A percentile compares a stretch with the other conserved stretches of the same genome.
Evolutionary conservation across 2,888 invertebrate genomes (phyloP).

Genomic region (Pogonocherus hispidulus): DNA sequence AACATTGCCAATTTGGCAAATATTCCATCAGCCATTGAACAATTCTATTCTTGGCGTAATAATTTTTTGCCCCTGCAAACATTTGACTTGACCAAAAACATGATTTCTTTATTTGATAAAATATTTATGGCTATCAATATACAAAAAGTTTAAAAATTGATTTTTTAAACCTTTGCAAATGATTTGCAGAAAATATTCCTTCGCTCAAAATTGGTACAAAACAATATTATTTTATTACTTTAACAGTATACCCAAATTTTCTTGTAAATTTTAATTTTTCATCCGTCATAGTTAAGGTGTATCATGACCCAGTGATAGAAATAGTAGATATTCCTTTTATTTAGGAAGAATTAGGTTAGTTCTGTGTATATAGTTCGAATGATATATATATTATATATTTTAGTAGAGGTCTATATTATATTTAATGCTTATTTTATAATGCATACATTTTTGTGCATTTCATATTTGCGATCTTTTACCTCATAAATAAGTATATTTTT

Average conservation of each 20-base stretch:
- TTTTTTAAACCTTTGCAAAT: too few species aligned
- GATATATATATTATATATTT: conserved; percentile 33
- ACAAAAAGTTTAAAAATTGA: too few species aligned
- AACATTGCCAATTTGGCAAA: too few species aligned
- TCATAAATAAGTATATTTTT: conserved; percentile 49
- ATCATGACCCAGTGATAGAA: conserved; percentile 51
- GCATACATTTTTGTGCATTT: conserved; percentile 44
- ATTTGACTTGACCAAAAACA: too few species aligned
- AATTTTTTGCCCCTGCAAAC: too few species aligned
- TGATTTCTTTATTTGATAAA: too few species aligned
- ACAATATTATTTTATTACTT: too few species aligned
- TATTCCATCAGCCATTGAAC: too few species aligned
- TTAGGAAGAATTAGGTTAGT: conserved; percentile 42
- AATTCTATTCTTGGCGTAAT: too few species aligned
- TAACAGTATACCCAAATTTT: conserved; percentile 46
- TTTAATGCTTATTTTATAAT: conserved; percentile 38
- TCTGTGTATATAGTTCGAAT: conserved; percentile 50
- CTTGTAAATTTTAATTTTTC: conserved; percentile 39
- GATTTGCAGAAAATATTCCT: too few species aligned
- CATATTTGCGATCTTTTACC: conserved; percentile 46
- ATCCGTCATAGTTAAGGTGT: conserved; percentile 34
- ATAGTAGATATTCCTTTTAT: conserved; percentile 49
- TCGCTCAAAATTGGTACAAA: too few species aligned
- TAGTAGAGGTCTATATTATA: conserved; percentile 39
- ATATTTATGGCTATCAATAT: too few species aligned